Evolutionary conservation across 2,888 invertebrate genomes (phyloP).

Genomic region (Stenoptilia bipunctidactyla): DNA sequence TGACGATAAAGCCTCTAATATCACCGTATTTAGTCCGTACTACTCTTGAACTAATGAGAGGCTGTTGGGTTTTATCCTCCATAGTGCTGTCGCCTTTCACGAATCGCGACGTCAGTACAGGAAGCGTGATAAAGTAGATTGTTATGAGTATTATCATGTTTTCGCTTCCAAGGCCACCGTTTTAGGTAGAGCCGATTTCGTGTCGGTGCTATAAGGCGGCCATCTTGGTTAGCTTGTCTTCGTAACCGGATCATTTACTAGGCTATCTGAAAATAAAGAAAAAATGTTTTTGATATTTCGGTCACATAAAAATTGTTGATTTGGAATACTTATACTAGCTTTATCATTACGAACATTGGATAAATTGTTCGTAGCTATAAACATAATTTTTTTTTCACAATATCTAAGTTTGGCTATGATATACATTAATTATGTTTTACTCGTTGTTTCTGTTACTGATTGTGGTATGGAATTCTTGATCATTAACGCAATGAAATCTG

Average conservation of each 20-base stretch:
- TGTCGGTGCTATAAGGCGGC: slow-evolving; percentile 55
- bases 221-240: slow-evolving; percentile 32
- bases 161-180: slow-evolving; percentile 47
- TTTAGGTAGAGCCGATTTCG: slow-evolving; percentile 35
- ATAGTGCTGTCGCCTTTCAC: slow-evolving; percentile 61
- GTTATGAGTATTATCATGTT: slow-evolving; percentile 59
- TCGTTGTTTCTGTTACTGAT: no score
- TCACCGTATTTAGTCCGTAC: slow-evolving; percentile 91
- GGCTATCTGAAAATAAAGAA: slow-evolving; percentile 48
- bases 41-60: slow-evolving; percentile 83
- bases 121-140: slow-evolving; percentile 62
- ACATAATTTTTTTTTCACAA: no score
- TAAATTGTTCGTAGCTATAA: no score
- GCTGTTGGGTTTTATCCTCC: slow-evolving; percentile 54
- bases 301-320: no score
- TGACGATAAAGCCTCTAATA: slow-evolving; percentile 86
- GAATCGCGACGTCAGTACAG: slow-evolving; percentile 49
- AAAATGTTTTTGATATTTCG: no score
- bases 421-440: no score
- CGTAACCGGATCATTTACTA: slow-evolving; percentile 38
- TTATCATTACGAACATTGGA: no score
- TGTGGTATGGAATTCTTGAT: no score
- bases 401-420: no score
- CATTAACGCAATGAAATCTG: no score
- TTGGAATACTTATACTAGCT: no score